Evolutionary conservation across 2,888 invertebrate genomes (phyloP), one percentile per base, ranked within the genome.

Genomic region (Drosophila rubida): DNA sequence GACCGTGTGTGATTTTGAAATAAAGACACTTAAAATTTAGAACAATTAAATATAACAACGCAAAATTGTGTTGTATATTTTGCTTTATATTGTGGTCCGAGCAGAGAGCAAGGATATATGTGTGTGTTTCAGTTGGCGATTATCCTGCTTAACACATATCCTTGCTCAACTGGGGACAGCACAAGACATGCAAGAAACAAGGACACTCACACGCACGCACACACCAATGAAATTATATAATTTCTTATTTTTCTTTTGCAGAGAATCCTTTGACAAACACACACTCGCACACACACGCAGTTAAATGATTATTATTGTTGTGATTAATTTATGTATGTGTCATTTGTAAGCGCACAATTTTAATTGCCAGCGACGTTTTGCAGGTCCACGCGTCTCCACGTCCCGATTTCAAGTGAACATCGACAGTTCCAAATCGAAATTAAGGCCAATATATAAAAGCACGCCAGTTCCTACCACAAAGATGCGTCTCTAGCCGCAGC

Each of bases 381-480:
- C 73, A 75, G 89, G 91, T 92, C 91, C 87, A 86, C 87, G 90
- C 92, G 90, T 91, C 89, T 90, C 80, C 89, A 90, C 91, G 90
- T 91, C 90, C 91, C 91, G 90, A 89, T 89, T 92, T 91, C 91
- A 90, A 92, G 90, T 92, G 92, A 92, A 90, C 90, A 90, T 90
- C 87, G 87, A 82, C 83, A 89, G 89, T 91, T 91, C 90, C 90
- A 91, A 91, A 90, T 91, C 81, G 77, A 87, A 83, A 82, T 89
- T 87, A 89, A 87, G 90, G 89, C 90, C 88, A 87, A 82, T 85
- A 78, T 86, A 82, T 87, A 65, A 85, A 84, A 88, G 67, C 87
- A 78, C 50, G 60, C 73, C 78, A 77, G 76, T 78, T 82, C 72
- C 78, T 87, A 80, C 80, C 74, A 80, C 67, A 65, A 75, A 87